A percentile compares a stretch with the other conserved stretches of the same genome.
Evolutionary conservation across 30 jellyfish, hydroid and myxozoan species (phyloP).

Genomic region (Turritopsis rubra): DNA sequence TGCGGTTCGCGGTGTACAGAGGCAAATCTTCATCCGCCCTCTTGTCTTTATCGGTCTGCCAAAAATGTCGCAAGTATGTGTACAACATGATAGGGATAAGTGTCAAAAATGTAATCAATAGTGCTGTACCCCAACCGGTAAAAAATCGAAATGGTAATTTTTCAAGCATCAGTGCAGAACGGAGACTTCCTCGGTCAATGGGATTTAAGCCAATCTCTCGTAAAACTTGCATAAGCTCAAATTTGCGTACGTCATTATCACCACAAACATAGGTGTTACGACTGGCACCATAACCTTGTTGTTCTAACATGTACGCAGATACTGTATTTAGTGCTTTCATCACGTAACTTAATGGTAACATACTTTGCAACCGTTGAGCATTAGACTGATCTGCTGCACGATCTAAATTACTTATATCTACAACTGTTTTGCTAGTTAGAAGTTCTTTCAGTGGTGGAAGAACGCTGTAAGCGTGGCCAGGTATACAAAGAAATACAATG

Average conservation of each 20-base stretch:
- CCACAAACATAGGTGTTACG: slow-evolving; percentile 56
- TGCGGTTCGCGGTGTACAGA: slow-evolving; percentile 36
- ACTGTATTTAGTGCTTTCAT: slow-evolving; percentile 75
- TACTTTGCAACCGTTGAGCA: slow-evolving; percentile 45
- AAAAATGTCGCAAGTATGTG: slow-evolving; percentile 33
- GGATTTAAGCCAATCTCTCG: slow-evolving; percentile 71
- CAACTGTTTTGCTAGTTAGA: slow-evolving; percentile 45
- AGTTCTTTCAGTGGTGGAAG: slow-evolving; percentile 9
- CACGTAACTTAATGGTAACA: slow-evolving; percentile 41
- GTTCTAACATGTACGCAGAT: slow-evolving; percentile 70
- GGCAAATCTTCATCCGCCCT: slow-evolving; percentile 33
- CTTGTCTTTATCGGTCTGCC: slow-evolving; percentile 18
- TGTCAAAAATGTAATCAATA: slow-evolving; percentile 32
- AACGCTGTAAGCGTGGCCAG: slow-evolving; percentile 35
- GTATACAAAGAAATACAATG: slow-evolving; percentile 48
- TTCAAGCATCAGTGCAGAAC: slow-evolving; percentile 62
- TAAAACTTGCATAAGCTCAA: slow-evolving; percentile 39
- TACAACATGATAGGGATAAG: slow-evolving; percentile 20
- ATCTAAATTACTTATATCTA: slow-evolving; percentile 71
- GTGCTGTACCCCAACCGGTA: slow-evolving; percentile 60
- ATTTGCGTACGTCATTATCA: slow-evolving; percentile 25
- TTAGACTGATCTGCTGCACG: slow-evolving; percentile 33
- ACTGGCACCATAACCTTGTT: slow-evolving; percentile 58
- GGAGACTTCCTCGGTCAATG: slow-evolving; percentile 64
- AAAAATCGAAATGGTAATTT: slow-evolving; percentile 50